A percentile compares a stretch with the other conserved stretches of the same genome.
phyloP scores from a whole-genome alignment of 2,113 vertebrate species.

The Platysteira castanea region DNA sequence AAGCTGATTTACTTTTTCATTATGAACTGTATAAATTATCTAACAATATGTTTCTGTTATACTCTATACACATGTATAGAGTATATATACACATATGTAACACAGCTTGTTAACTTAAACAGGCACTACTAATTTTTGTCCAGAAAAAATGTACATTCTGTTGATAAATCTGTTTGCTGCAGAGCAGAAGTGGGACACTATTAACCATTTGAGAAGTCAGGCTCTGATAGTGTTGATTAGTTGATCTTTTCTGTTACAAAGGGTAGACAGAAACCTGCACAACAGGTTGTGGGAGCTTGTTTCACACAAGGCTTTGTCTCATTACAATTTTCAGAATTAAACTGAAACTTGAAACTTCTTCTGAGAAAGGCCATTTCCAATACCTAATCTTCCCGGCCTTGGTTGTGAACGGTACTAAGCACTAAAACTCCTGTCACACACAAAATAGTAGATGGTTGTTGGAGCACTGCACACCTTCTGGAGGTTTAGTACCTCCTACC shows the following conservation, averaged over 20 bases:
- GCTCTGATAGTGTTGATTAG: not conserved
- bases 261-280: conserved; percentile 11
- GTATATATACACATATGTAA: no score
- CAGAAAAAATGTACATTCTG: not conserved
- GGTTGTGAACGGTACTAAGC: rapidly evolving
- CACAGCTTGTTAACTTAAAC: not conserved
- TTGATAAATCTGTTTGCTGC: not conserved
- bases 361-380: not conserved
- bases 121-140: not conserved
- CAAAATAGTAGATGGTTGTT: not conserved
- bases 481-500: not conserved
- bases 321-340: conserved; percentile 28
- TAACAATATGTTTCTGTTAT: not conserved
- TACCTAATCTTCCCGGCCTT: not conserved
- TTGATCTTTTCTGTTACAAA: conserved; percentile 3
- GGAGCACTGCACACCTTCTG: not conserved
- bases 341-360: conserved; percentile 43
- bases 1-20: not conserved
- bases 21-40: not conserved
- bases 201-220: not conserved
- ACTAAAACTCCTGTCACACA: not conserved
- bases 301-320: conserved; percentile 24
- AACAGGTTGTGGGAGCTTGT: conserved; percentile 1
- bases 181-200: not conserved
- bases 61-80: not conserved